Conservation (phyloP, 2,797 vertebrate genomes). For the Gephyroberyx darwinii region DNA sequence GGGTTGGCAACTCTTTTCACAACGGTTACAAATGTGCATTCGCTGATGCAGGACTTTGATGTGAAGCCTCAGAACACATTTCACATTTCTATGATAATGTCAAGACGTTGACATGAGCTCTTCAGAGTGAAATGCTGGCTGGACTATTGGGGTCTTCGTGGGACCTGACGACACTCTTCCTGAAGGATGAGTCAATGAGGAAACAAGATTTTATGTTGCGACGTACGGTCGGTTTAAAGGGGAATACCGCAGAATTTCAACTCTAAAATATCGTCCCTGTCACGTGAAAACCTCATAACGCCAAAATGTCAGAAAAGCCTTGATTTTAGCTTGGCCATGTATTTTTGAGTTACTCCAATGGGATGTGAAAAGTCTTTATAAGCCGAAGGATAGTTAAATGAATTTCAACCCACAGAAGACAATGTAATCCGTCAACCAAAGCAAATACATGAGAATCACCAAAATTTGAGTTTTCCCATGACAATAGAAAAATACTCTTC, state of each 20-base stretch:
- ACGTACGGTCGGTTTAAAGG: conserved; percentile 33
- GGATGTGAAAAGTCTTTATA: no score
- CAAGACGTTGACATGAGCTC: conserved; percentile 26
- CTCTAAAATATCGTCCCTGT: conserved; percentile 23
- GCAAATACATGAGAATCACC: no score
- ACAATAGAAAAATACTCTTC: no score
- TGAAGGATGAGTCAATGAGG: conserved; percentile 47
- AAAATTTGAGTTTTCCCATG: no score
- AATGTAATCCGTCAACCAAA: no score
- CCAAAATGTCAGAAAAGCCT: no score
- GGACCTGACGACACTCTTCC: conserved; percentile 51
- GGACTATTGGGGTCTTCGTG: conserved; percentile 17
- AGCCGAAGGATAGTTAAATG: no score
- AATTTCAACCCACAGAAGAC: no score
- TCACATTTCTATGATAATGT: conserved; percentile 7
- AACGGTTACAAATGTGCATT: background rate
- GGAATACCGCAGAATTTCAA: conserved; percentile 44
- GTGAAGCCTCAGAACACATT: conserved; percentile 34
- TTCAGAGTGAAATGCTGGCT: conserved; percentile 15
- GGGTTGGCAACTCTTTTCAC: conserved; percentile 7
- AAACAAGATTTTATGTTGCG: conserved; percentile 28
- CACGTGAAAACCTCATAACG: no score
- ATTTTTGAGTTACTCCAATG: no score
- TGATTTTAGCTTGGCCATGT: no score
- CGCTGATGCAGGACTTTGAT: conserved; percentile 13